phyloP scores from a whole-genome alignment of 2,888 invertebrate species.

The Tinea trinotella region DNA sequence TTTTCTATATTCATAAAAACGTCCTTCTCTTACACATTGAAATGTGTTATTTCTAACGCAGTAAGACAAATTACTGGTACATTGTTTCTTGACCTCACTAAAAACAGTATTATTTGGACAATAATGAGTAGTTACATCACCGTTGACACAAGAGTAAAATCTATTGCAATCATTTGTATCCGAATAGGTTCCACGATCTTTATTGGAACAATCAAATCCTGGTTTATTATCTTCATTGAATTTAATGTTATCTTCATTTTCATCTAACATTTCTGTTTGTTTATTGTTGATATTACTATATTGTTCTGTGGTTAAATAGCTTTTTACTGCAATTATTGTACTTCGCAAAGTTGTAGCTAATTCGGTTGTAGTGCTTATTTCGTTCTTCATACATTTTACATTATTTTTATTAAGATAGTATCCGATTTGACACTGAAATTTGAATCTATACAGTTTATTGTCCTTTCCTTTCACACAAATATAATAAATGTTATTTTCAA shows the following conservation, averaged over 20 bases:
- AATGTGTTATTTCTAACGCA: slow-evolving; percentile 61
- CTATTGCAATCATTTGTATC: slow-evolving; percentile 60
- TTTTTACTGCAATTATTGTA: not conserved
- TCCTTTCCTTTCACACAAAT: slow-evolving; percentile 45
- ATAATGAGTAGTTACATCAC: slow-evolving; percentile 34
- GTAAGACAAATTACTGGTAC: slow-evolving; percentile 58
- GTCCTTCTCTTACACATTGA: slow-evolving; percentile 51
- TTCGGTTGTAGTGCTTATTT: not conserved
- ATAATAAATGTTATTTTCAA: slow-evolving; percentile 51
- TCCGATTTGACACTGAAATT: slow-evolving; percentile 47
- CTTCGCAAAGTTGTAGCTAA: not conserved
- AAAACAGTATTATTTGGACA: slow-evolving; percentile 58
- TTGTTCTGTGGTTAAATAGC: not conserved
- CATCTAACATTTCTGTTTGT: too few species aligned
- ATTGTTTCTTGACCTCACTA: slow-evolving; percentile 55
- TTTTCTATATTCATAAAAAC: slow-evolving; percentile 45
- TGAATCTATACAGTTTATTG: slow-evolving; percentile 40
- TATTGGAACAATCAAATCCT: slow-evolving; percentile 33
- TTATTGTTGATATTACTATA: not conserved
- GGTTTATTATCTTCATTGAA: not conserved
- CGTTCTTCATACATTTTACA: slow-evolving; percentile 33
- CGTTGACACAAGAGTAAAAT: slow-evolving; percentile 63
- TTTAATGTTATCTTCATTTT: too few species aligned
- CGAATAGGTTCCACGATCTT: slow-evolving; percentile 53
- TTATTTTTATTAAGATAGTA: slow-evolving; percentile 42